Percentiles rank a stretch among this genome's conserved stretches.
Evolutionary conservation across 2,113 vertebrate genomes (phyloP).

Genomic region (Tursiops truncatus): DNA sequence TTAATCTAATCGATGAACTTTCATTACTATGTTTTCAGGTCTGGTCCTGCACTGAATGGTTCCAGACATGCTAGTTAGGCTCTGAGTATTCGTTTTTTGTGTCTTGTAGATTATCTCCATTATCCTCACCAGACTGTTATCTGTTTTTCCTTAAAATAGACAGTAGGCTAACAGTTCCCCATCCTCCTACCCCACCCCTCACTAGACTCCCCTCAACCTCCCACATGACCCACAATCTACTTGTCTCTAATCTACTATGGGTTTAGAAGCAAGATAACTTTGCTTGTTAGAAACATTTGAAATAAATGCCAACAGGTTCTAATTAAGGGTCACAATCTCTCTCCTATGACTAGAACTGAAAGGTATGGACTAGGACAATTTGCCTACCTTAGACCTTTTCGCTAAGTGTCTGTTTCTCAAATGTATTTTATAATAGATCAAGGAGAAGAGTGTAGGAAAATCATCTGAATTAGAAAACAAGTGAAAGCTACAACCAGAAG

Average conservation of each 20-base stretch:
- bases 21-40: conserved; percentile 58
- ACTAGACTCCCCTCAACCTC: neutral
- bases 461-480: neutral
- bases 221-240: conserved; percentile 43
- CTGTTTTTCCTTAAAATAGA: conserved; percentile 36
- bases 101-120: conserved; percentile 54
- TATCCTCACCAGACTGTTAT: conserved; percentile 45
- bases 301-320: conserved; percentile 43
- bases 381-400: neutral
- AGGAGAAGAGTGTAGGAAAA: neutral
- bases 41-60: conserved; percentile 55
- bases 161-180: conserved; percentile 17
- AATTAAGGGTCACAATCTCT: neutral
- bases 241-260: conserved; percentile 19
- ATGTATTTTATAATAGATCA: neutral
- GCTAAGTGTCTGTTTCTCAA: neutral
- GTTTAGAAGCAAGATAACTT: conserved; percentile 48
- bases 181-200: neutral
- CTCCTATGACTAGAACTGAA: neutral
- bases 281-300: conserved; percentile 8
- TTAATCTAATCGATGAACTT: conserved; percentile 65
- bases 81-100: conserved; percentile 46
- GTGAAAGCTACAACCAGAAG: neutral
- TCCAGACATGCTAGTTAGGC: conserved; percentile 47
- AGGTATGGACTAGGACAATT: neutral